Percentiles rank a stretch among this genome's conserved stretches.
Conservation (phyloP, 2,797 vertebrate species). For the Hafferia zeledoni region DNA sequence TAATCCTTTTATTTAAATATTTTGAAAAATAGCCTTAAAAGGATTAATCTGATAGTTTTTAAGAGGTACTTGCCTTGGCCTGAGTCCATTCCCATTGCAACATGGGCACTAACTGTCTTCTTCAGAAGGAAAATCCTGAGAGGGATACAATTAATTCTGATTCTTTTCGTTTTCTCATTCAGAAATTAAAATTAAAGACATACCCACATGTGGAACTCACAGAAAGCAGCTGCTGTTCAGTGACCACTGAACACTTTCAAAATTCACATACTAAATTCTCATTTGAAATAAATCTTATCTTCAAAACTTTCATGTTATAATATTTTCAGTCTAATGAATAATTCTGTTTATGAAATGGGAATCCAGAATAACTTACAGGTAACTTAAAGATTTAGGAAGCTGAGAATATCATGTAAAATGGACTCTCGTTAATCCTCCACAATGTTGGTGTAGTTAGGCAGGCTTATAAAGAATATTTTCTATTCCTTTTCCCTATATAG, state of each 20-base stretch:
- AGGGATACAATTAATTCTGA: neutral
- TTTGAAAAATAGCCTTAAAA: neutral
- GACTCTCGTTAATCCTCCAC: neutral
- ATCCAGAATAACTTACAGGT: neutral
- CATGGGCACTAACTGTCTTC: neutral
- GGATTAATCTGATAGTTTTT: neutral
- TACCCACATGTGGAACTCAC: neutral
- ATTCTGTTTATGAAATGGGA: neutral
- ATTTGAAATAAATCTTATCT: conserved; percentile 11
- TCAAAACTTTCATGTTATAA: neutral
- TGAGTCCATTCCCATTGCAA: neutral
- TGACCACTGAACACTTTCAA: neutral
- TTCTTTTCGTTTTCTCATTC: neutral
- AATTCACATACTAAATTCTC: neutral
- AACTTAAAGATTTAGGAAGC: neutral
- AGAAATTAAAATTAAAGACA: neutral
- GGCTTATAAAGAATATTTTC: neutral
- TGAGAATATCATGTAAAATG: neutral
- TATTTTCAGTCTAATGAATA: conserved; percentile 10
- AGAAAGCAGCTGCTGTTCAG: neutral
- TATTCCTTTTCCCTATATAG: neutral
- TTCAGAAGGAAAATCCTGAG: neutral
- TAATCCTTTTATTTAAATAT: neutral
- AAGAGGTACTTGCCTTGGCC: neutral
- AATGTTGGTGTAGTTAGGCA: neutral